Evolutionary conservation across 2,888 invertebrate species (phyloP).

Genomic region (Zhuqinia jingwanae): DNA sequence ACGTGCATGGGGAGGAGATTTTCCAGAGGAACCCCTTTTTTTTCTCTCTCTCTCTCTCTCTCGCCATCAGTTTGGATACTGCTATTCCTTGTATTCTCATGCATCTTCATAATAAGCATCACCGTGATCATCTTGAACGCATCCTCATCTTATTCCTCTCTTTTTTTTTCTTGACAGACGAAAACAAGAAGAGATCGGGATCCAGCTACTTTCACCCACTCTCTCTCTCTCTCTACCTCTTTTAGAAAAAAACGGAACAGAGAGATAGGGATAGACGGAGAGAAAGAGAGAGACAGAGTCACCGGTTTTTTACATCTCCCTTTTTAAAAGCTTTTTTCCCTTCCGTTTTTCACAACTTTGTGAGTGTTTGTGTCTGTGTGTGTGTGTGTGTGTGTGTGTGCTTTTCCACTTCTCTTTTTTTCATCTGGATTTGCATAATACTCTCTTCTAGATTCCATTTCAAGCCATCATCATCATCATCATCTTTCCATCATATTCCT

Average conservation of each 20-base stretch:
- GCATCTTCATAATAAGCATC: slow-evolving; percentile 63
- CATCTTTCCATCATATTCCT: not conserved
- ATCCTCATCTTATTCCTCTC: slow-evolving; percentile 35
- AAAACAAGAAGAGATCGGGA: slow-evolving; percentile 48
- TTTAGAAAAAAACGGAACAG: slow-evolving; percentile 9
- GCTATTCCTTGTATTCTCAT: slow-evolving; percentile 57
- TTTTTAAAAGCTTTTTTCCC: slow-evolving; percentile 54
- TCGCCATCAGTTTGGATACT: too few relatives aligned
- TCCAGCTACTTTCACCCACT: slow-evolving; percentile 62
- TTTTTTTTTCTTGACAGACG: slow-evolving; percentile 29
- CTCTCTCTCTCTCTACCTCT: slow-evolving; percentile 43
- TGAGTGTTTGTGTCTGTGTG: slow-evolving; percentile 41
- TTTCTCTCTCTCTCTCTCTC: too few relatives aligned
- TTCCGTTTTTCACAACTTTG: slow-evolving; percentile 47
- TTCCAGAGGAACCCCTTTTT: slow-evolving; percentile 4
- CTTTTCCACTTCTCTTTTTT: slow-evolving; percentile 60
- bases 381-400: slow-evolving; percentile 44
- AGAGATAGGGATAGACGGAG: not conserved
- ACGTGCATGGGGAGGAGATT: not conserved
- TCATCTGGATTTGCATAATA: slow-evolving; percentile 65
- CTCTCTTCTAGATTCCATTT: slow-evolving; percentile 60
- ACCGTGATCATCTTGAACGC: slow-evolving; percentile 51
- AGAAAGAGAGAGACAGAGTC: slow-evolving; percentile 29
- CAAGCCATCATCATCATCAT: slow-evolving; percentile 46
- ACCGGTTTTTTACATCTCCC: slow-evolving; percentile 45